Percentiles rank a stretch among this genome's conserved stretches.
phyloP scores from a whole-genome alignment of 2,113 vertebrate genomes.

The Martes martes region DNA sequence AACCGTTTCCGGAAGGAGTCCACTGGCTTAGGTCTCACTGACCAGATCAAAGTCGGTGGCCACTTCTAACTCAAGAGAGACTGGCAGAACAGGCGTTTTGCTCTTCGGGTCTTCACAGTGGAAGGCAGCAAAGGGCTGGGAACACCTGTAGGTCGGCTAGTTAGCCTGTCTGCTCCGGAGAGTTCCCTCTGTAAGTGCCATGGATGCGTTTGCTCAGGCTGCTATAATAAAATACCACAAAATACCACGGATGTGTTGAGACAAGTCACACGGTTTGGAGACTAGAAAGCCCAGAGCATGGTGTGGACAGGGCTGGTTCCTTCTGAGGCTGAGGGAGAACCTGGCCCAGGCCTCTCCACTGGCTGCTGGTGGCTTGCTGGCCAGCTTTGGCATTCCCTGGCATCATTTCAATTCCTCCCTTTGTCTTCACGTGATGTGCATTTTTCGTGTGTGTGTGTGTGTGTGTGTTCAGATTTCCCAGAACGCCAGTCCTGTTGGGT shows the following conservation, averaged over 20 bases:
- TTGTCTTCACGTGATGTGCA: fast-evolving
- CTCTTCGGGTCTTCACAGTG: neutral
- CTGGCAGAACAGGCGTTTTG: neutral
- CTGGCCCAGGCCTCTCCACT: fast-evolving
- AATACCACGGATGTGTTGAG: too few relatives aligned
- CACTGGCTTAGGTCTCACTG: neutral
- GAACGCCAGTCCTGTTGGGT: neutral
- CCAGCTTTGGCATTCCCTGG: too few relatives aligned
- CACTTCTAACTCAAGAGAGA: neutral
- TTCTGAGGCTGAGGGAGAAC: neutral
- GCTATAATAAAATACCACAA: neutral
- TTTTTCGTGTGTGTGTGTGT: neutral
- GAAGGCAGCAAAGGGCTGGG: neutral
- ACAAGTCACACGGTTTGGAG: neutral
- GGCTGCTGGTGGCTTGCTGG: neutral
- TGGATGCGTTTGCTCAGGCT: too few relatives aligned
- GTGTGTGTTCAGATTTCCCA: neutral
- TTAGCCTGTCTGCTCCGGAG: too few relatives aligned
- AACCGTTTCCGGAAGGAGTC: neutral
- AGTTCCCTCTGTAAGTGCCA: neutral
- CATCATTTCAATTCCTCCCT: neutral
- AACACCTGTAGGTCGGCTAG: fast-evolving
- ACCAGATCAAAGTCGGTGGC: neutral
- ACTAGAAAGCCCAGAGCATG: neutral
- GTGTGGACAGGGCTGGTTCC: neutral